Evolutionary conservation across 2,888 invertebrate species (phyloP).

Genomic region (Drosophila vallismaia): DNA sequence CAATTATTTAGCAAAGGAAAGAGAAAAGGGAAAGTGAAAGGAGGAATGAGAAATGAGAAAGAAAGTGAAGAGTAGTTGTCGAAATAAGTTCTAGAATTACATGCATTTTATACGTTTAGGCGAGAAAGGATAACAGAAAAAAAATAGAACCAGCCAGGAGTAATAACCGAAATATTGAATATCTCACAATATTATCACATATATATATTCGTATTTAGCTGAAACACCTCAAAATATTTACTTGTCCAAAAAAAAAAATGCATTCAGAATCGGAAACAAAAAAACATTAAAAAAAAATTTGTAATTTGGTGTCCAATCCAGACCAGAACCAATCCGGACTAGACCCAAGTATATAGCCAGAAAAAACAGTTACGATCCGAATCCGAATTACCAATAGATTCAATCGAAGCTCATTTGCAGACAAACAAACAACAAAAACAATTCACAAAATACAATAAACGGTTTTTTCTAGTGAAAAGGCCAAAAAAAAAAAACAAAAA

Average conservation of each 20-base stretch:
- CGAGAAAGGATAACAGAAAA: constrained; percentile 21
- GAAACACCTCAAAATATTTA: constrained; percentile 25
- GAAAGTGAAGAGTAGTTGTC: constrained; percentile 31
- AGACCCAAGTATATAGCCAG: not conserved
- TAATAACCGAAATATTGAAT: not conserved
- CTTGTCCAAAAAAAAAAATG: too few relatives aligned
- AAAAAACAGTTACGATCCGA: constrained; percentile 6
- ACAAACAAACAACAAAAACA: constrained; percentile 12
- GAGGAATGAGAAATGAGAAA: not conserved
- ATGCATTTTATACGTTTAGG: constrained; percentile 71
- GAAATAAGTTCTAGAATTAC: constrained; percentile 70
- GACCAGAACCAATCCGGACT: not conserved
- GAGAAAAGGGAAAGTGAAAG: constrained; percentile 4
- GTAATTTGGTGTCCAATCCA: not conserved
- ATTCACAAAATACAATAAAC: constrained; percentile 64
- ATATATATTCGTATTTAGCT: constrained; percentile 22
- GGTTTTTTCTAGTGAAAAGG: constrained; percentile 71
- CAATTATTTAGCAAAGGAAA: constrained; percentile 19
- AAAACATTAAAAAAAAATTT: not conserved
- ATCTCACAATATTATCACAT: constrained; percentile 2
- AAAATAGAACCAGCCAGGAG: too few relatives aligned
- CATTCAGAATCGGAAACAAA: too few relatives aligned
- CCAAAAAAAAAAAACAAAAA: constrained; percentile 65
- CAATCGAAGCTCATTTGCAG: constrained; percentile 18
- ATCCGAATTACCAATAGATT: constrained; percentile 12